Percentiles rank a stretch among this genome's conserved stretches.
phyloP scores from a whole-genome alignment of 2,797 vertebrate genomes.

The Rhadinocentrus ornatus region DNA sequence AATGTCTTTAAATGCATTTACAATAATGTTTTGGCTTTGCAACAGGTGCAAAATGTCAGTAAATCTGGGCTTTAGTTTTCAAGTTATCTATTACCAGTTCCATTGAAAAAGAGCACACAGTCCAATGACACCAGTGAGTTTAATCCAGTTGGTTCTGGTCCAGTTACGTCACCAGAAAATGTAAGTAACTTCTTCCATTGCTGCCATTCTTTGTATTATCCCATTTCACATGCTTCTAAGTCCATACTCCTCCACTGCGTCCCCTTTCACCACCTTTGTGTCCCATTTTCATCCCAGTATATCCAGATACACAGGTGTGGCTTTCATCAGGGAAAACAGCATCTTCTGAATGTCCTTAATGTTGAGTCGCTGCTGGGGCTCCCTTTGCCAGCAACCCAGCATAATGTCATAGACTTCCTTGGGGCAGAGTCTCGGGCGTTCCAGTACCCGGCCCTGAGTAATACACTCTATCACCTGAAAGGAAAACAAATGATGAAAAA shows the following conservation, averaged over 20 bases:
- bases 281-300: conserved; percentile 87
- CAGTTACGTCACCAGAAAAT: background rate
- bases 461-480: conserved; percentile 97
- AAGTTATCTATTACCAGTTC: background rate
- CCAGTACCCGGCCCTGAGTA: conserved; percentile 95
- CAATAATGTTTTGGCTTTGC: background rate
- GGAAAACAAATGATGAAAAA: conserved; percentile 6
- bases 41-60: background rate
- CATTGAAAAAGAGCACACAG: background rate
- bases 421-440: conserved; percentile 93
- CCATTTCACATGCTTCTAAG: background rate
- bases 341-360: conserved; percentile 98
- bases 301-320: conserved; percentile 97
- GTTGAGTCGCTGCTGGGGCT: conserved; percentile 95
- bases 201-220: background rate
- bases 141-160: background rate
- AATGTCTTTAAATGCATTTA: background rate
- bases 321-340: conserved; percentile 93
- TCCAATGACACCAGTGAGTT: background rate
- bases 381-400: conserved; percentile 98
- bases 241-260: background rate
- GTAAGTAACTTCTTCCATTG: background rate
- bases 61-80: background rate
- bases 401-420: conserved; percentile 98
- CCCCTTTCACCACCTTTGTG: background rate